Evolutionary conservation across 2,113 vertebrate genomes (phyloP).

Genomic region (Cyanistes caeruleus): DNA sequence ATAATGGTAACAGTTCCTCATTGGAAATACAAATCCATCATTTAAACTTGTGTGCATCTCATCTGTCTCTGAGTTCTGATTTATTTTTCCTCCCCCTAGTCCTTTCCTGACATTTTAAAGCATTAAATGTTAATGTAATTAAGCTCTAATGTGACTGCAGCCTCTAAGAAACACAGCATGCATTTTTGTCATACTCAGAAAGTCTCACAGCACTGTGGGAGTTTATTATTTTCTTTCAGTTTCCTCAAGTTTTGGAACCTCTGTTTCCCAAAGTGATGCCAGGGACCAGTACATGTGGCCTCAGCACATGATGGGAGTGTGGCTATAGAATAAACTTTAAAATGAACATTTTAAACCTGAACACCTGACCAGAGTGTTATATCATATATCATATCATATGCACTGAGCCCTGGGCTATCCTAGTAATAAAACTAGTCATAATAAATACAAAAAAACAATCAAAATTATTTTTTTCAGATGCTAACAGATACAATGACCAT

Average conservation of each 20-base stretch:
- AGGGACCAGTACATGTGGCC: neutral
- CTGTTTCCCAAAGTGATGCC: neutral
- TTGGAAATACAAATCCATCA: neutral
- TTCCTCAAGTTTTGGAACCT: neutral
- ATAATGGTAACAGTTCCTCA: neutral
- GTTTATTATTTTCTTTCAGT: neutral
- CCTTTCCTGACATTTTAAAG: slow-evolving; percentile 49
- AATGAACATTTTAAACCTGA: neutral
- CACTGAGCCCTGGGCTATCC: neutral
- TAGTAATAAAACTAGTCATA: neutral
- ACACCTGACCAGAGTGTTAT: neutral
- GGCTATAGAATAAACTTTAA: neutral
- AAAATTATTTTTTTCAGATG: neutral
- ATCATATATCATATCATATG: neutral
- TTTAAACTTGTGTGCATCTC: neutral
- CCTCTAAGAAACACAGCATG: neutral
- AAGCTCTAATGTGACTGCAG: neutral
- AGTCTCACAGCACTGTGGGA: neutral
- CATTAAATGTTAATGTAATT: slow-evolving; percentile 53
- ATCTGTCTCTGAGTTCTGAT: neutral
- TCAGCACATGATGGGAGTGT: neutral
- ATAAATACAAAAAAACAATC: neutral
- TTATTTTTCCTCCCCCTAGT: neutral
- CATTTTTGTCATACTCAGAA: neutral
- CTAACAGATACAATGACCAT: neutral